Evolutionary conservation across 2,113 vertebrate species (phyloP).

Genomic region (Hippocampus comes): DNA sequence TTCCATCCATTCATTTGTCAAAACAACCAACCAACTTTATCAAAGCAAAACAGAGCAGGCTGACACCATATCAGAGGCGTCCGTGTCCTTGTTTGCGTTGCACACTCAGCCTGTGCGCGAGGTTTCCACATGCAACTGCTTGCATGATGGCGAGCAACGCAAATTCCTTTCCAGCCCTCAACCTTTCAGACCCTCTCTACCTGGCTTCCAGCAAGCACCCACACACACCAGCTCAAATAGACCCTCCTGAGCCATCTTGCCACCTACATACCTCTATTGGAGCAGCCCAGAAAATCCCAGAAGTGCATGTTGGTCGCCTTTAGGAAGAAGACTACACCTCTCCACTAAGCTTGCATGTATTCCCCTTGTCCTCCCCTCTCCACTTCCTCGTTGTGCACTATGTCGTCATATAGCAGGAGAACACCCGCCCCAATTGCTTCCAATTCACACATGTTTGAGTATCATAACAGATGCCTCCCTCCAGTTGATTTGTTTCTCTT

Average conservation of each 20-base stretch:
- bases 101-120: slow-evolving; percentile 50
- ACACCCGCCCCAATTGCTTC: slow-evolving; percentile 61
- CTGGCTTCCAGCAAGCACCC: slow-evolving; percentile 35
- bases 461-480: slow-evolving; percentile 41
- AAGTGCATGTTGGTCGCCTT: slow-evolving; percentile 62
- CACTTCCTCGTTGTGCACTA: slow-evolving; percentile 66
- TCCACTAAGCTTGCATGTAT: slow-evolving; percentile 13
- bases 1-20: slow-evolving; percentile 19
- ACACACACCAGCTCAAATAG: slow-evolving; percentile 23
- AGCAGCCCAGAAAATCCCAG: slow-evolving; percentile 67
- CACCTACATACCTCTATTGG: slow-evolving; percentile 59
- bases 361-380: slow-evolving; percentile 34
- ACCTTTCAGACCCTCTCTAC: slow-evolving; percentile 49
- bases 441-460: slow-evolving; percentile 61
- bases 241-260: slow-evolving; percentile 16
- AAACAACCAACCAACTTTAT: slow-evolving; percentile 20
- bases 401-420: slow-evolving; percentile 55
- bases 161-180: slow-evolving; percentile 68
- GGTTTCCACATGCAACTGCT: slow-evolving; percentile 69
- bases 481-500: not conserved
- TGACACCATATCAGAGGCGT: slow-evolving; percentile 25
- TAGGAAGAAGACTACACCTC: slow-evolving; percentile 37
- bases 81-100: slow-evolving; percentile 40
- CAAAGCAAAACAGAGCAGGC: slow-evolving; percentile 28
- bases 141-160: slow-evolving; percentile 53